Conservation (phyloP, 2,113 vertebrate genomes). For the Aegotheles bennettii region DNA sequence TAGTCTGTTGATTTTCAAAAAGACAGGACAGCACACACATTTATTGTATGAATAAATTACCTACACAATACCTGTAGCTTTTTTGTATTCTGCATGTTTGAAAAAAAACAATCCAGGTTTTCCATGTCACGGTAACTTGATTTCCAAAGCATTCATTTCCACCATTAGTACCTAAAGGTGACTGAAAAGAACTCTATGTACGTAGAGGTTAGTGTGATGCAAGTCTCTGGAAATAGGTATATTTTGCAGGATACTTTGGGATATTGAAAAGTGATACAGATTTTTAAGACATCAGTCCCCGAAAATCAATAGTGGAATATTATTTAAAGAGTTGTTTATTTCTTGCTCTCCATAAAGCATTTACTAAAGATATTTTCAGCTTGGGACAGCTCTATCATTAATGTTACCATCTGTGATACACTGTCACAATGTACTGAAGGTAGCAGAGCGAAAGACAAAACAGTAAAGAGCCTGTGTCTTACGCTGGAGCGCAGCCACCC, state of each 20-base stretch:
- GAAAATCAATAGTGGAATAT: not conserved
- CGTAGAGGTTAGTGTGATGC: not conserved
- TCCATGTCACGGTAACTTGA: not conserved
- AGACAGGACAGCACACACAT: not conserved
- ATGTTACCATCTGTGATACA: not conserved
- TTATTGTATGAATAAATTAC: not conserved
- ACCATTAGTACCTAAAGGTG: not conserved
- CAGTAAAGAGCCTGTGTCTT: not conserved
- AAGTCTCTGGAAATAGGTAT: not conserved
- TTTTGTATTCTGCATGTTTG: not conserved
- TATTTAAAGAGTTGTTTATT: not conserved
- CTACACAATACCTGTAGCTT: not conserved
- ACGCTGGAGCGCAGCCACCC: not conserved
- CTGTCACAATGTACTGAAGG: not conserved
- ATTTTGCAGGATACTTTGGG: not conserved
- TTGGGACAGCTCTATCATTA: not conserved
- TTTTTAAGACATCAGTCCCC: not conserved
- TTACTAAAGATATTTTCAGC: not conserved
- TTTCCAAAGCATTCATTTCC: not conserved
- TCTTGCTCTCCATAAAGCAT: not conserved
- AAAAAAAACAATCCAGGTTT: not conserved
- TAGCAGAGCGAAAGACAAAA: not conserved
- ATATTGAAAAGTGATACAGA: not conserved
- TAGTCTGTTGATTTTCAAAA: not conserved
- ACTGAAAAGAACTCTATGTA: not conserved